Base-by-base conservation (phyloP, 2,113 vertebrate genomes). In the Myocastor coypus region DNA sequence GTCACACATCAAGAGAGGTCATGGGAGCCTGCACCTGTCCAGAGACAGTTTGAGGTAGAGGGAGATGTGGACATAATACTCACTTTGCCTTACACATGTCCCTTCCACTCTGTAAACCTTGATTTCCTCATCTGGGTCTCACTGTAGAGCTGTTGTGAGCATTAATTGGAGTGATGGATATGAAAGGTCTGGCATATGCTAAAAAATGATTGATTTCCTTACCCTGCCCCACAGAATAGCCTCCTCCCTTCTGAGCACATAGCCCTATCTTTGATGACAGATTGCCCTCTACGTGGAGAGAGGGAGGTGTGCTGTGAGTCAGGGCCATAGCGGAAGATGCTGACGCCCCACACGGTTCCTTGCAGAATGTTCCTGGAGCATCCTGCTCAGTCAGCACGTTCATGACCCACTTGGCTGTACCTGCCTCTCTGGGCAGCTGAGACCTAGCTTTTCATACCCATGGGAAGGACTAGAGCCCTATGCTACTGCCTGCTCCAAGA, bases 291-390 rank as follows among this genome's bases (percentile, higher is more conserved):
- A 24, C 42, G 57, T 42, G 5, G 57, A 69, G 71, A 64, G 66
- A 82, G 28, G 87, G 81, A 89, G 87, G 46, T 64, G 83, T 24
- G 9, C 66, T 75, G 75, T 81, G 95, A 92, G 55, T 85, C 52
- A 91, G 93, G 42, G 73, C 16, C 71, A 7, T 46, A 46, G 57
- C 61, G 3, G 84, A 85, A 91, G 59, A 83, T 52, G 83, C 91
- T 57, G 78, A n/a, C 57, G 40, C 5, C 84, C 84, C 87, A 85
- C 42, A 26, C 73, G 78, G 69, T 40, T 71, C 71, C 88, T 42
- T 26, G 69, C 1, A 32, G 52, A 68, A 61, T 16, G 26, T 66
- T 78, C 52, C 85, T 50, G 59, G 55, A 83, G 77, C 59, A 66
- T 37, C 1, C 2, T 78, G 94, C 82, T 73, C 84, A 0, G 1